These are phyloP conservation scores for Perizoma affinitatum DNA, from an alignment of 2,888 invertebrate genomes.

Conservation along the genomic window DNA sequence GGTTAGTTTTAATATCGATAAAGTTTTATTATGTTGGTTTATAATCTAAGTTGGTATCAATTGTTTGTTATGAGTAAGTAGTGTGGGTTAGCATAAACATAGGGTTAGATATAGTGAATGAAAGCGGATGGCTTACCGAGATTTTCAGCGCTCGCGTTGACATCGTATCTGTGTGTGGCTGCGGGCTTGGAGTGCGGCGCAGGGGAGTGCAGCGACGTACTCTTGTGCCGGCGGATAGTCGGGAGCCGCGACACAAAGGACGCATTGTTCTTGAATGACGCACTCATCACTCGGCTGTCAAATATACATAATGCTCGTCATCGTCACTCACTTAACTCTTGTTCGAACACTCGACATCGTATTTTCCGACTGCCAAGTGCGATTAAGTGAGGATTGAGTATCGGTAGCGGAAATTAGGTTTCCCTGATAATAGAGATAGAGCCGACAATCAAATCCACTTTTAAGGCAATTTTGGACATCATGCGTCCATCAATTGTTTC, in stretches of 20 bases:
- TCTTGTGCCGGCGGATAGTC: constrained; percentile 92
- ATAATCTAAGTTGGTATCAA: constrained; percentile 17
- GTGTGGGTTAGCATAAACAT: constrained; percentile 29
- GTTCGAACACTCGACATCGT: constrained; percentile 30
- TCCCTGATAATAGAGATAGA: constrained; percentile 19
- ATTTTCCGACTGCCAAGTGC: constrained; percentile 32
- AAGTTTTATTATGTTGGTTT: constrained; percentile 16
- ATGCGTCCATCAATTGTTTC: not conserved
- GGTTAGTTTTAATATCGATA: constrained; percentile 24
- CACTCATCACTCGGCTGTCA: constrained; percentile 87
- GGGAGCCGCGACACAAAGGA: constrained; percentile 96
- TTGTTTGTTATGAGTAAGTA: constrained; percentile 32
- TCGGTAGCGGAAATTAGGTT: constrained; percentile 34
- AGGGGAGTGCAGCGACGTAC: constrained; percentile 90
- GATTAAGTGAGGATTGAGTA: constrained; percentile 32
- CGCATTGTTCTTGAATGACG: constrained; percentile 96
- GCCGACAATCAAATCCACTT: constrained; percentile 11
- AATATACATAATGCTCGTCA: constrained; percentile 53
- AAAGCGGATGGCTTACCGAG: constrained; percentile 82
- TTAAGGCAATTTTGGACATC: constrained; percentile 9
- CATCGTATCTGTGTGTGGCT: constrained; percentile 87
- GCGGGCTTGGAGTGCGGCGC: constrained; percentile 86
- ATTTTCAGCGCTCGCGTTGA: constrained; percentile 90
- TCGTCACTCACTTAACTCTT: constrained; percentile 28
- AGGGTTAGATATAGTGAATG: constrained; percentile 18